A percentile compares a stretch with the other conserved stretches of the same genome.
Evolutionary conservation across 1,140 invertebrate genomes (phyloP).

Genomic region (Spodoptera frugiperda): DNA sequence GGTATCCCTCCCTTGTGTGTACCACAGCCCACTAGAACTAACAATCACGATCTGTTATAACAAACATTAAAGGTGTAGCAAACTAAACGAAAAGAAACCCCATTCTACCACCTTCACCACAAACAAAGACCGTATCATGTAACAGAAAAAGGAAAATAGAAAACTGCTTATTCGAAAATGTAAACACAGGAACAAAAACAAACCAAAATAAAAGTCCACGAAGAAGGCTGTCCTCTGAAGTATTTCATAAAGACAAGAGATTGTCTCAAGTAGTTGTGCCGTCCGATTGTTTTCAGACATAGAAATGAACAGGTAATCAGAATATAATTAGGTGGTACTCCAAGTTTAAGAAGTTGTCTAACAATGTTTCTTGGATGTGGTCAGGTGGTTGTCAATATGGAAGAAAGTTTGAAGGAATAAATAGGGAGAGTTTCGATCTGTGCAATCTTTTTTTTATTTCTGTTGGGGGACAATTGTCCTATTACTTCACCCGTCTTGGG

Average conservation of each 20-base stretch:
- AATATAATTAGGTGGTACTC: slow-evolving; percentile 27
- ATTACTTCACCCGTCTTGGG: too few species aligned
- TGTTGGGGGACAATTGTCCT: too few species aligned
- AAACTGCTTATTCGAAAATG: slow-evolving; percentile 10
- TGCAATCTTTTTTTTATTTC: too few species aligned
- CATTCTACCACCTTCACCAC: not conserved
- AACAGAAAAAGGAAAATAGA: not conserved
- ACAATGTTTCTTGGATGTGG: too few species aligned
- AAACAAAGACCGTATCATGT: not conserved
- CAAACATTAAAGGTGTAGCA: too few species aligned
- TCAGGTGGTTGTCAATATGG: too few species aligned
- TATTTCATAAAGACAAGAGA: slow-evolving; percentile 80
- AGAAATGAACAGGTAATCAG: slow-evolving; percentile 36
- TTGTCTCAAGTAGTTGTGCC: slow-evolving; percentile 71
- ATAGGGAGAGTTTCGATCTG: too few species aligned
- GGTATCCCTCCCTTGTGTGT: too few species aligned
- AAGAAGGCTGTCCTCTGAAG: slow-evolving; percentile 63
- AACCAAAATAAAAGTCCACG: slow-evolving; percentile 42
- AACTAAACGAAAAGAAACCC: not conserved
- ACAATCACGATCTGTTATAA: too few species aligned
- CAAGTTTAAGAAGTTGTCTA: not conserved
- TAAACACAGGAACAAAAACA: slow-evolving; percentile 11
- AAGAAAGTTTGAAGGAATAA: too few species aligned
- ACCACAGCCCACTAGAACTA: too few species aligned
- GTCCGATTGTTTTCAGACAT: slow-evolving; percentile 23